Base-by-base conservation (phyloP, 2,888 invertebrate species). In the Lottia gigantea region DNA sequence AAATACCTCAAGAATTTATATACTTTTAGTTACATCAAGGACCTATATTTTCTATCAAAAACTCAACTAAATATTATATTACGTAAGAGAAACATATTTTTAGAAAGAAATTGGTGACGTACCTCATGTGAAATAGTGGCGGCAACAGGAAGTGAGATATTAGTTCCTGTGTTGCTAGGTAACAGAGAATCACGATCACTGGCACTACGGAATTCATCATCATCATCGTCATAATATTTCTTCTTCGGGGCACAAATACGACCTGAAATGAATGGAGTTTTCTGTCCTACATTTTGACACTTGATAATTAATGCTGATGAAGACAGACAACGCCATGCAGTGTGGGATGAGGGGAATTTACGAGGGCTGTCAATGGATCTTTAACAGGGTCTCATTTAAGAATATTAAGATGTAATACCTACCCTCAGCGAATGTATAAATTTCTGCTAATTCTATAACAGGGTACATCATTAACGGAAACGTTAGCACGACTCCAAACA, bases 401-500 rank as follows among this genome's bases (percentile, higher is more conserved):
- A 31, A 31, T 31, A 31, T 31, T 4, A 46, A 2, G 11, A n/a
- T 23, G 11, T 15, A 12, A 46, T 23, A 73, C 72, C 68, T 76
- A 84, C 85, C 83, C 71, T 79, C 73, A 46, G 79, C 71, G 70
- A 86, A 85, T 16, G 85, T 63, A 64, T 79, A 80, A 25, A 76
- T 75, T 69, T 87, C 87, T 2, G 79, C 64, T 46, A 87, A 80
- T 70, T 87, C 83, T 65, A 84, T 80, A 23, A 86, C 86, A 16
- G 87, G 87, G 71, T 77, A 86, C 49, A 85, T 80, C 78, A 85
- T 85, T n/a, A 87, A 78, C 0, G 87, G 87, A 70, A 85, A 87
- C 4, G 87, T 87, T 40, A 86, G 80, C 14, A 85, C 70, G 7
- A 87, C 84, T 11, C 85, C 85, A 4, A 86, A 49, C 67, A 84